Evolutionary conservation across 2,797 vertebrate genomes (phyloP).

Genomic region (Ciconia nigra): DNA sequence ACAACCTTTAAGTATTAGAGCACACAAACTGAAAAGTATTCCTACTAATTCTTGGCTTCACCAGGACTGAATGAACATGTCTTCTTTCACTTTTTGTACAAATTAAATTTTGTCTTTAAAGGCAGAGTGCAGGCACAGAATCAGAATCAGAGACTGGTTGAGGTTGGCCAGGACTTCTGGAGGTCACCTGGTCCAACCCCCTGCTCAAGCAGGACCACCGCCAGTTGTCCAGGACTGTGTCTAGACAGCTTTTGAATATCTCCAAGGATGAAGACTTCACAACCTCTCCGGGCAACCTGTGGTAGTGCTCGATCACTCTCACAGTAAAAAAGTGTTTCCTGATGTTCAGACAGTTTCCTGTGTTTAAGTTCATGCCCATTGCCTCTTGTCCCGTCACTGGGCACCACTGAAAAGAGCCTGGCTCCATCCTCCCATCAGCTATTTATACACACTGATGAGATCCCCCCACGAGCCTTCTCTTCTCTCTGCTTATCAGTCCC

Average conservation of each 20-base stretch:
- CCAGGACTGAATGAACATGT: not conserved
- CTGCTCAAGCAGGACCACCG: not conserved
- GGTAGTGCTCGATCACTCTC: not conserved
- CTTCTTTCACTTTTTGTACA: conserved; percentile 6
- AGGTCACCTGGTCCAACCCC: not conserved
- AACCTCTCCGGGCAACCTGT: not conserved
- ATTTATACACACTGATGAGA: not conserved
- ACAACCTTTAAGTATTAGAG: not conserved
- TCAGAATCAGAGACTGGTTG: not conserved
- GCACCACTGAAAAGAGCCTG: not conserved
- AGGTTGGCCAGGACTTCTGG: not conserved
- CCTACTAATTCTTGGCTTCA: not conserved
- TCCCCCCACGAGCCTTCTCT: not conserved
- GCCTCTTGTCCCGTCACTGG: not conserved
- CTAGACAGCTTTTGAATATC: not conserved
- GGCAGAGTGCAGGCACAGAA: not conserved
- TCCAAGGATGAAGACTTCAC: not conserved
- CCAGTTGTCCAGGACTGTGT: not conserved
- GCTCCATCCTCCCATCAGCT: not conserved
- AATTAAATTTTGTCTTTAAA: not conserved
- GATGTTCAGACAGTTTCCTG: not conserved
- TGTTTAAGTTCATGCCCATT: not conserved
- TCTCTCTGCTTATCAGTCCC: not conserved
- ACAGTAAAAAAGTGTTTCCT: not conserved
- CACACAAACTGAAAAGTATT: not conserved